A percentile compares a stretch with the other conserved stretches of the same genome.
These are phyloP conservation scores for Mythimna albipuncta DNA, from an alignment of 2,888 invertebrate species.

Conservation along the genomic window DNA sequence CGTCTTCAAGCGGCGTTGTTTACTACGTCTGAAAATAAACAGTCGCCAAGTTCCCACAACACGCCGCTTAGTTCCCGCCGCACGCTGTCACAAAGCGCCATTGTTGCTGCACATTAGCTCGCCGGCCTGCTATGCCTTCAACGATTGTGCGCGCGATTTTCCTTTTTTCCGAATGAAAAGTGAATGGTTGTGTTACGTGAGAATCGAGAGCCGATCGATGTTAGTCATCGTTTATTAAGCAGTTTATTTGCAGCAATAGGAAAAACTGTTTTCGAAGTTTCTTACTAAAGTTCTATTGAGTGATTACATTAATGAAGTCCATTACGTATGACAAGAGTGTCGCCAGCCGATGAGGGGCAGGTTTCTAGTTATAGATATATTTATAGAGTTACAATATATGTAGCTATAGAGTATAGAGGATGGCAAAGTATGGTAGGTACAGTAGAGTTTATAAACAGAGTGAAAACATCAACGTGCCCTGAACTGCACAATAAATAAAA, in stretches of 20 bases:
- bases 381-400: no score
- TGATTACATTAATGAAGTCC: background rate
- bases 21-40: slow-evolving; percentile 44
- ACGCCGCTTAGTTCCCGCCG: slow-evolving; percentile 14
- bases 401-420: no score
- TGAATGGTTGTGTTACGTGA: slow-evolving; percentile 34
- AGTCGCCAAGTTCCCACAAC: slow-evolving; percentile 34
- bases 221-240: slow-evolving; percentile 1
- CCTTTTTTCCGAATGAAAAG: slow-evolving; percentile 41
- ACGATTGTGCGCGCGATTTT: slow-evolving; percentile 6
- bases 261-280: background rate
- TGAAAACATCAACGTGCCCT: no score
- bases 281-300: background rate
- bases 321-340: background rate
- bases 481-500: no score
- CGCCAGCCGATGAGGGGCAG: no score
- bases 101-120: slow-evolving; percentile 23
- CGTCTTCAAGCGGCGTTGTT: slow-evolving; percentile 28
- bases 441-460: no score
- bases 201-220: slow-evolving; percentile 23
- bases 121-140: background rate
- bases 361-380: no score
- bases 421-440: no score
- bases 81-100: slow-evolving; percentile 28
- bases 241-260: background rate